A percentile compares a stretch with the other conserved stretches of the same genome.
Conservation (phyloP, 1,140 invertebrate species). For the Brachionus rubens region DNA sequence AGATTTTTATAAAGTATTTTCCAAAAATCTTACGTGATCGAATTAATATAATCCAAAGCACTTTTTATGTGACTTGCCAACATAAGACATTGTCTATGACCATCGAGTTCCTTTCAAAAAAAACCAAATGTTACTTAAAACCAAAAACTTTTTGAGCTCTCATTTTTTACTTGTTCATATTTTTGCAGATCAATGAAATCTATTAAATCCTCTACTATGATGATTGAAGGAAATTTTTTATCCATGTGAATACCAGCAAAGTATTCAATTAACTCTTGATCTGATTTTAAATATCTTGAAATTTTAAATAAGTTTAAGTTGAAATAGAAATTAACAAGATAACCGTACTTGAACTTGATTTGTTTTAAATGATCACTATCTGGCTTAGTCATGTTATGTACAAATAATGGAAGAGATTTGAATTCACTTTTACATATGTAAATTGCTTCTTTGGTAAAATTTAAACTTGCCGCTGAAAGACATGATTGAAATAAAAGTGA, state of each 20-base stretch:
- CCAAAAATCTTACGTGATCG: neutral
- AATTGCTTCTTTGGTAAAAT: neutral
- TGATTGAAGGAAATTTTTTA: neutral
- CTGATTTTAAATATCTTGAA: neutral
- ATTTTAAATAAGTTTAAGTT: neutral
- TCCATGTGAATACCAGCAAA: neutral
- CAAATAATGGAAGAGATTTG: neutral
- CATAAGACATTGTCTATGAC: neutral
- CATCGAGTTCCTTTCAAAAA: neutral
- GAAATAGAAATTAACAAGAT: neutral
- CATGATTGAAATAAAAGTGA: constrained; percentile 31
- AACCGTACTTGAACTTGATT: constrained; percentile 16
- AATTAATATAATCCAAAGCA: neutral
- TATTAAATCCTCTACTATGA: constrained; percentile 1
- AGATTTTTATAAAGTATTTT: neutral
- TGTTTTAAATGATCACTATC: neutral
- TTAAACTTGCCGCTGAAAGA: neutral
- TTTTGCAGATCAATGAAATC: constrained; percentile 5
- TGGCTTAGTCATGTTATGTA: constrained; percentile 32
- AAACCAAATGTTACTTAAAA: neutral
- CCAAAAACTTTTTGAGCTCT: neutral
- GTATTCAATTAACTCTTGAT: constrained; percentile 1
- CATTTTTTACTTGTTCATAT: neutral
- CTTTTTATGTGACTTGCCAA: neutral
- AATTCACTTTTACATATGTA: constrained; percentile 26